These are phyloP conservation scores for Lasioglossum calceatum DNA, from an alignment of 2,888 invertebrate species.

Conservation along the genomic window DNA sequence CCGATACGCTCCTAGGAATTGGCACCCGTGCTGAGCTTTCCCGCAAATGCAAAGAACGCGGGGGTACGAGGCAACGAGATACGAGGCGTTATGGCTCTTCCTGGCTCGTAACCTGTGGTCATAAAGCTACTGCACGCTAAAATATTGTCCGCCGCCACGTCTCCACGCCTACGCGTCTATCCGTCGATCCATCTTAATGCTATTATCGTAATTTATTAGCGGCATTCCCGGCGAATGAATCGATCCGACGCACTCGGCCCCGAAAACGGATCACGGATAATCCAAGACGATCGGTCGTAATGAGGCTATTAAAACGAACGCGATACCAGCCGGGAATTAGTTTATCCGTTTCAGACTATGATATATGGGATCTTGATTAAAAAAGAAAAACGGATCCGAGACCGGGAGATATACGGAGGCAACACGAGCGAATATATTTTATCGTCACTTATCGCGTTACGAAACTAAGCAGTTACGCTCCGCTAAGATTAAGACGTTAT, in stretches of 20 bases:
- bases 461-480: conserved; percentile 6
- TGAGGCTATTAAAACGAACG: conserved; percentile 49
- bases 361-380: conserved; percentile 15
- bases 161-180: conserved; percentile 76
- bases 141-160: conserved; percentile 80
- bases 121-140: conserved; percentile 83
- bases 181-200: conserved; percentile 82
- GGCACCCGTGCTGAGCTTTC: conserved; percentile 80
- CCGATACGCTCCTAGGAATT: conserved; percentile 81
- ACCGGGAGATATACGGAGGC: background rate
- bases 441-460: conserved; percentile 6
- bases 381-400: background rate
- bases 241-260: conserved; percentile 63
- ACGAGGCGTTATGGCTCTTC: conserved; percentile 83
- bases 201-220: conserved; percentile 83
- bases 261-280: conserved; percentile 58
- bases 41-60: conserved; percentile 77
- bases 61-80: conserved; percentile 71
- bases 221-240: conserved; percentile 79
- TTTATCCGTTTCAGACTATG: conserved; percentile 14
- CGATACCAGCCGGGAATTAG: conserved; percentile 33
- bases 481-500: conserved; percentile 9
- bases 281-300: conserved; percentile 50
- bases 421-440: conserved; percentile 17
- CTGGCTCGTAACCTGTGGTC: conserved; percentile 83